Conservation (phyloP, 2,113 vertebrate species). For the Conger conger region DNA sequence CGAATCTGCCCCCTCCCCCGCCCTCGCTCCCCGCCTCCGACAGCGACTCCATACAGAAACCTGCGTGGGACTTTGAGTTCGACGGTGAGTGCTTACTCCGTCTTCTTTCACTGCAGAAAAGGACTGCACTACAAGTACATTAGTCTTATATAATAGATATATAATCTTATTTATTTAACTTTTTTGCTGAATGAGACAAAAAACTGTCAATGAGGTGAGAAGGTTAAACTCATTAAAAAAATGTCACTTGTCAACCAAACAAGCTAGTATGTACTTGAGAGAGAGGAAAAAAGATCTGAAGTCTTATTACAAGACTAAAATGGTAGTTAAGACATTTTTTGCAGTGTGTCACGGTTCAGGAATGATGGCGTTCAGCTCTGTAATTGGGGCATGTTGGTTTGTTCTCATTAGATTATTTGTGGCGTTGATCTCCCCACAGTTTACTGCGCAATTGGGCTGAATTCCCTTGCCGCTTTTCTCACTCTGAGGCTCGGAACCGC, state of each 20-base stretch:
- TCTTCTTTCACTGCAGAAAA: no score
- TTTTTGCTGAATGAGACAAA: no score
- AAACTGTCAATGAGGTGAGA: no score
- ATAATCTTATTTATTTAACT: no score
- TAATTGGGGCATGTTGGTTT: neutral
- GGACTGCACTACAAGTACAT: no score
- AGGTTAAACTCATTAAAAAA: no score
- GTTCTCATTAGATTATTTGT: neutral
- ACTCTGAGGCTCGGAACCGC: neutral
- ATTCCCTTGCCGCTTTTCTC: neutral
- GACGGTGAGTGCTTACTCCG: constrained; percentile 63
- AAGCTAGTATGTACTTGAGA: no score
- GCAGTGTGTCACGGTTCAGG: neutral
- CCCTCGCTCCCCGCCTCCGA: constrained; percentile 77
- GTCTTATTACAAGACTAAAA: no score
- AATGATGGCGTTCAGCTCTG: neutral
- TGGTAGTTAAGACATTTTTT: no score
- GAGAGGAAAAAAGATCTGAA: no score
- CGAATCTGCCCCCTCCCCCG: constrained; percentile 76
- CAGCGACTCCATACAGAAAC: constrained; percentile 78
- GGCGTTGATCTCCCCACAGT: neutral
- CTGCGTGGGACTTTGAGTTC: constrained; percentile 80
- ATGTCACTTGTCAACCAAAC: no score
- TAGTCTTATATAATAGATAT: no score
- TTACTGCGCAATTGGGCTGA: neutral